phyloP scores from a whole-genome alignment of 2,888 invertebrate genomes.

The Ophioninae sp. region DNA sequence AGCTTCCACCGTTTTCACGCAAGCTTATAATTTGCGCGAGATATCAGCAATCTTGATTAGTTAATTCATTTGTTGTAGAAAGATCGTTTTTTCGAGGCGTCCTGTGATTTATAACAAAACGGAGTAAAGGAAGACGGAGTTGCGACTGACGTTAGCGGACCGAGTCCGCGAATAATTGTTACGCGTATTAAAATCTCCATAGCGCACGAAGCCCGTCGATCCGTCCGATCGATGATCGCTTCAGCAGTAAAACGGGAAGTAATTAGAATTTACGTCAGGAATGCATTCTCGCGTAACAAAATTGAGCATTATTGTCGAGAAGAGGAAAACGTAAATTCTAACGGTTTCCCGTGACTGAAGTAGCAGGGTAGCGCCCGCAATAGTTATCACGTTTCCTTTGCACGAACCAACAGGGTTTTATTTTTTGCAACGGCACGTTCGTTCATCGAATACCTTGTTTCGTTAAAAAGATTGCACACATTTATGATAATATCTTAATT shows the following conservation, averaged over 20 bases:
- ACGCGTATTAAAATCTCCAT: constrained; percentile 51
- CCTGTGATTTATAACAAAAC: constrained; percentile 11
- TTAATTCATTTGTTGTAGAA: constrained; percentile 42
- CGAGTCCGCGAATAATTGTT: constrained; percentile 42
- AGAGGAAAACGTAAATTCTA: not conserved
- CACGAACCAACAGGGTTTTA: constrained; percentile 5
- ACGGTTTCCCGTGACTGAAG: constrained; percentile 24
- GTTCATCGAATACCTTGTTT: constrained; percentile 53
- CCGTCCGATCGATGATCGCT: constrained; percentile 6
- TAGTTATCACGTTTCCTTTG: constrained; percentile 50
- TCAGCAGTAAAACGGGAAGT: not conserved
- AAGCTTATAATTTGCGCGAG: constrained; percentile 39
- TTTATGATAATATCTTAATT: constrained; percentile 44
- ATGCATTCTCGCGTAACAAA: not conserved
- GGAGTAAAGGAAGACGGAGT: constrained; percentile 3
- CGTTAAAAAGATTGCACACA: constrained; percentile 47
- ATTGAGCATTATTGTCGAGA: constrained; percentile 4
- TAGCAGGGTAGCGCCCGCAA: constrained; percentile 49
- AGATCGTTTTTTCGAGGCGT: constrained; percentile 22
- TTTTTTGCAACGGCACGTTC: constrained; percentile 47
- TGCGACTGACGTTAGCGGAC: constrained; percentile 22
- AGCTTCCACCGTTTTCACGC: constrained; percentile 25
- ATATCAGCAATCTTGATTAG: constrained; percentile 43
- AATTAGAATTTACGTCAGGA: not conserved
- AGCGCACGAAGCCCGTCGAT: constrained; percentile 27